Base-by-base conservation (phyloP, 2,113 vertebrate genomes). In the Ammospiza nelsoni region DNA sequence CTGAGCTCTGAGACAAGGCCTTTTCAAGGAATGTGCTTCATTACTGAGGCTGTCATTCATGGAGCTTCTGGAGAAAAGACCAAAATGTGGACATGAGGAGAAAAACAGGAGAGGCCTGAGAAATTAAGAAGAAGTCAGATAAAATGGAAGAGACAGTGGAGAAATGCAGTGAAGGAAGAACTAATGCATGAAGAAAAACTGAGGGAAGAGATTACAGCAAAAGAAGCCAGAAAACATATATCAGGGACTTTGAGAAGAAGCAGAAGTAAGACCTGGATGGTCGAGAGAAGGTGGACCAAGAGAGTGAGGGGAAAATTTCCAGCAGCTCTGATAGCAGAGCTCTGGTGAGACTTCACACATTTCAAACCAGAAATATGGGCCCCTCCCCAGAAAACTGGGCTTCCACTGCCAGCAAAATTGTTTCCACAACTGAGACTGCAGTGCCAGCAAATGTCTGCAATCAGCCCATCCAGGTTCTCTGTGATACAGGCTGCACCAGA, bases 401-500 rank as follows among this genome's bases (percentile, higher is more conserved):
- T 96, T 87, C 88, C 23, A 75, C 62, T 96, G 92, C 94, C 92
- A 96, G 86, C 68, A 95, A 90, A 97, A 96, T 95, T 92, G 57
- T 95, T 97, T 96, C 94, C 92, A 96, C 90, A 92, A 88, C 92
- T 93, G 80, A 93, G 62, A 61, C 24, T 81, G 62, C 80, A 69
- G 76, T 95, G 93, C 95, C 93, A 96, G 63, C 0, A 0, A 89
- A 93, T 0, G 65, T 75, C 90, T 94, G 86, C 2, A 3, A 62
- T 94, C 69, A 2, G 62, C 66, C 67, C 57, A 84, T 95, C 84
- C 95, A 96, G 96, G 95, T 96, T 94, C 63, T 94, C 83, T 81
- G 73, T 52, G 94, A 96, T 95, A 93, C n/a, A 96, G 62, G 92
- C 95, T 93, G 83, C 73, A 93, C 84, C 86, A 96, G 92, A 90